Evolutionary conservation across 2,888 invertebrate genomes (phyloP), one percentile per base, ranked within the genome.

Genomic region (Rhingia campestris): DNA sequence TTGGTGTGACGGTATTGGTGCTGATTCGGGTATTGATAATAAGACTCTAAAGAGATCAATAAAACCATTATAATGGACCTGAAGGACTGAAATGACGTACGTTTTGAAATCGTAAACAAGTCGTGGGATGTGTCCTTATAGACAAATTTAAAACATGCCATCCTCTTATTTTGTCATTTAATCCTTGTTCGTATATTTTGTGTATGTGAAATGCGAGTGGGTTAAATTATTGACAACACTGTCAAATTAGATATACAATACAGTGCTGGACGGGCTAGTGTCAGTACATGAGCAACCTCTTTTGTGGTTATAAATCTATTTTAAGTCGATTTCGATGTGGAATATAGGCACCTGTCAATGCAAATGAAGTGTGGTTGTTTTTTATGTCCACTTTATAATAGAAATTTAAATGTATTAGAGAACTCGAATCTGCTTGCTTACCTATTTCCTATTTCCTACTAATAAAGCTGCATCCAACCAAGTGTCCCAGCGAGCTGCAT

Each of bases 161-260:
- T 37, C 22, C 47, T 22, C 4, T 63, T 79, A 51, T 56, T 51
- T 73, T 59, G 22, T 43, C 59, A 47, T 35, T 66, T 80, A 67
- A 54, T 67, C 61, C 49, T 67, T 61, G 30, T 9, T 22, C 6
- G 14, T 45, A 41, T 41, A 33, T 37, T 54, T 66, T 47, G 9
- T 4, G 7, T 33, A 30, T 54, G 47, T 32, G 59, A 33, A 39
- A 61, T 22, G 22, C 22, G 47, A 59, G 47, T 14, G 7, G 51
- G 35, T 12, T 43, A 54, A 41, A 69, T 56, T 56, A 53, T 69
- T 75, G 49, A 58, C 49, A 63, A 43, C 47, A n/a, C 61, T 80
- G 74, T 69, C 80, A 75, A 75, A 80, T 69, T 56, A 7, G 37
- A 58, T 63, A 67, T 67, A 35, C 47, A 61, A 47, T 61, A 41